phyloP scores from a whole-genome alignment of 2,888 invertebrate genomes.

The Blomia tropicalis region DNA sequence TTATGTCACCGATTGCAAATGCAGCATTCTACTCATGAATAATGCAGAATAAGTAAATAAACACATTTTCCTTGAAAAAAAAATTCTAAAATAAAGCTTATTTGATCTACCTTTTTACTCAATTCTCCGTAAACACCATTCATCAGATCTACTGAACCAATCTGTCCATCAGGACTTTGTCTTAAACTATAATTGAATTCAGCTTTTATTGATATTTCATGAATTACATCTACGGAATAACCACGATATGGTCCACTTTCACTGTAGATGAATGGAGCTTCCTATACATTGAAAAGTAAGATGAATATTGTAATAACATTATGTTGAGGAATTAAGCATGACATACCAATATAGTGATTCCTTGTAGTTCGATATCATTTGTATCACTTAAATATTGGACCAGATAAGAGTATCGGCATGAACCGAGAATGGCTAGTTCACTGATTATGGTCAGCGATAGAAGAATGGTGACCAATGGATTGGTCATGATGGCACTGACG shows the following conservation, averaged over 20 bases:
- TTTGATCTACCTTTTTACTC: not conserved
- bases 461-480: not conserved
- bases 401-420: too few species aligned
- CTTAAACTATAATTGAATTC: not conserved
- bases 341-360: constrained; percentile 1
- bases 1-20: constrained; percentile 13
- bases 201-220: not conserved
- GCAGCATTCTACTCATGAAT: constrained; percentile 1
- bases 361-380: not conserved
- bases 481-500: not conserved
- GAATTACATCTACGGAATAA: constrained; percentile 4
- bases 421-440: too few species aligned
- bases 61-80: too few species aligned
- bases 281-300: not conserved
- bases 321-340: too few species aligned
- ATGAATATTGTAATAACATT: too few species aligned
- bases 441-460: too few species aligned
- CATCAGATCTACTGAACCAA: not conserved
- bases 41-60: not conserved
- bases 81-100: too few species aligned
- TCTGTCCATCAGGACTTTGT: constrained; percentile 12
- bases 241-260: constrained; percentile 15
- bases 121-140: constrained; percentile 10
- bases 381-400: too few species aligned
- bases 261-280: constrained; percentile 3